These are phyloP conservation scores for Cercopithecus mitis DNA, from an alignment of 2,797 vertebrate species.

Conservation along the genomic window DNA sequence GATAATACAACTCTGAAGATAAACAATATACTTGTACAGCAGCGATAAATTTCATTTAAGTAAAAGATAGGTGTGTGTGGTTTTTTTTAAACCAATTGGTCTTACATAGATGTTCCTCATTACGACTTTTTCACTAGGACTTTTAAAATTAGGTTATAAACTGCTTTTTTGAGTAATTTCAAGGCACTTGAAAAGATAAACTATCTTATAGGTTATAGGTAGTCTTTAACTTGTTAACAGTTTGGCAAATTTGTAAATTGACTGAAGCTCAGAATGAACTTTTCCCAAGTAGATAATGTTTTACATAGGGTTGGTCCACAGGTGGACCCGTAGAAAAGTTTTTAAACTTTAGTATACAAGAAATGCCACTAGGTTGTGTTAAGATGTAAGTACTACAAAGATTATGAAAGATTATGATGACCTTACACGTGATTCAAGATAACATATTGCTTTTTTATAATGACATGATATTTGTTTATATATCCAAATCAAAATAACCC, in stretches of 20 bases:
- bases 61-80: neutral
- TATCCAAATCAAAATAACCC: neutral
- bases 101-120: conserved; percentile 9
- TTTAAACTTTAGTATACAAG: neutral
- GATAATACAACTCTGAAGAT: conserved; percentile 24
- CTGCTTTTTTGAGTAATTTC: neutral
- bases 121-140: conserved; percentile 2
- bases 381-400: neutral
- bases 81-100: neutral
- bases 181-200: conserved; percentile 36
- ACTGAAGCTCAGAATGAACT: neutral
- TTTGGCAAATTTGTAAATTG: neutral
- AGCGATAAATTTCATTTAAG: neutral
- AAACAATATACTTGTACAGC: neutral
- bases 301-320: neutral
- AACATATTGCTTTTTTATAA: neutral
- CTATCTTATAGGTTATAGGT: neutral
- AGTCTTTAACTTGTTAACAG: conserved; percentile 22
- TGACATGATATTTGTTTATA: neutral
- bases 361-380: neutral
- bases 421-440: neutral
- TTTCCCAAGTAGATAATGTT: neutral
- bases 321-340: neutral
- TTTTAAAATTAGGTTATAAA: neutral
- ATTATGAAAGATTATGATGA: neutral